Evolutionary conservation across 2,888 invertebrate genomes (phyloP).

Genomic region (Caenorhabditis macrosperma): DNA sequence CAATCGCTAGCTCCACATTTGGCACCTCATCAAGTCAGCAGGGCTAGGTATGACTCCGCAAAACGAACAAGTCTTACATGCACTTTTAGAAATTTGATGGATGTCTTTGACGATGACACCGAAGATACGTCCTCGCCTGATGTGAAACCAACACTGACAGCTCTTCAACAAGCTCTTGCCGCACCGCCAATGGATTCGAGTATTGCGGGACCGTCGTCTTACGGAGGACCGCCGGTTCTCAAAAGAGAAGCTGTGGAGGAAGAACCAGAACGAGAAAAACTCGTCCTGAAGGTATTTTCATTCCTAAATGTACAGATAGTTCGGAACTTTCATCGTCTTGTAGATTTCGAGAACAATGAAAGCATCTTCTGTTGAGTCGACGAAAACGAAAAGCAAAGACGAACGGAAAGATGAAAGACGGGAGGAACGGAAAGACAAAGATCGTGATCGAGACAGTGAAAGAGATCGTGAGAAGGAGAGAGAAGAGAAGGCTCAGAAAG

Average conservation of each 20-base stretch:
- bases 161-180: constrained; percentile 15
- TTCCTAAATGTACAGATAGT: too few species aligned
- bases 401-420: constrained; percentile 22
- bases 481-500: constrained; percentile 27
- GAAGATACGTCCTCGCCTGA: constrained; percentile 9
- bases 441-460: constrained; percentile 30
- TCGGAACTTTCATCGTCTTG: neutral
- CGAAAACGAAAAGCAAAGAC: constrained; percentile 13
- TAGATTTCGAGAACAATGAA: constrained; percentile 46
- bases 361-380: constrained; percentile 36
- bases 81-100: constrained; percentile 21
- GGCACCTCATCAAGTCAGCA: constrained; percentile 22
- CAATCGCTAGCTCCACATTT: neutral
- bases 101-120: constrained; percentile 42
- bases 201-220: neutral
- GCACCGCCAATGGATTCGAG: neutral
- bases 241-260: constrained; percentile 19
- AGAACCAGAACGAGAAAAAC: constrained; percentile 27
- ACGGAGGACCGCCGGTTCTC: neutral
- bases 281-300: constrained; percentile 37
- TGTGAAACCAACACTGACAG: neutral
- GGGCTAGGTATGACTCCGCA: constrained; percentile 22
- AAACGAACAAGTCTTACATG: neutral
- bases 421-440: constrained; percentile 31
- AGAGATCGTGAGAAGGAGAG: constrained; percentile 31